Evolutionary conservation across 2,797 vertebrate genomes (phyloP).

Genomic region (Rhinichthys osculus): DNA sequence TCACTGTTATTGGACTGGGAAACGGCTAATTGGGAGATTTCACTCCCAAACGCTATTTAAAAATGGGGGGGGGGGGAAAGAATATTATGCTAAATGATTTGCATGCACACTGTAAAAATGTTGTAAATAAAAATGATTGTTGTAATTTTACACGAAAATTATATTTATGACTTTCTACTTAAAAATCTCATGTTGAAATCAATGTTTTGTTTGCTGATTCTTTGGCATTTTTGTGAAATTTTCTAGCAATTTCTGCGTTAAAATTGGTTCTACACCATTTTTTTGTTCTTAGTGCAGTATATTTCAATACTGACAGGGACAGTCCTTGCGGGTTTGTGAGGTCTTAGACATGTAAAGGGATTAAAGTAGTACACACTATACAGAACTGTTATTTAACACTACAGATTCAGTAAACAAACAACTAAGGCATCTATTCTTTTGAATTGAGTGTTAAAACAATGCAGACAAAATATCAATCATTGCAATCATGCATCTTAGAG

Average conservation of each 20-base stretch:
- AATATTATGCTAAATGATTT: background rate
- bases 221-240: too few species aligned
- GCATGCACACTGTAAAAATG: background rate
- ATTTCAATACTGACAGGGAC: background rate
- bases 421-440: background rate
- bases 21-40: conserved; percentile 52
- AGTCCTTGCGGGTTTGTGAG: background rate
- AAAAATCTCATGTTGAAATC: background rate
- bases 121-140: background rate
- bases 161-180: background rate
- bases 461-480: background rate
- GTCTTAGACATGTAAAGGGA: background rate
- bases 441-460: background rate
- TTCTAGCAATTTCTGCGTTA: background rate
- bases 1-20: conserved; percentile 34
- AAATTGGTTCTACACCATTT: background rate
- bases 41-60: background rate
- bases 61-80: too few species aligned
- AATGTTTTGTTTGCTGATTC: background rate
- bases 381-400: background rate
- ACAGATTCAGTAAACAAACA: background rate
- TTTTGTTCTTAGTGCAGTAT: background rate
- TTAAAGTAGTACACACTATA: background rate
- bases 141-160: background rate
- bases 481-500: background rate